These are phyloP conservation scores for Pterocles burchelli DNA, from an alignment of 2,113 vertebrate species.

Conservation along the genomic window DNA sequence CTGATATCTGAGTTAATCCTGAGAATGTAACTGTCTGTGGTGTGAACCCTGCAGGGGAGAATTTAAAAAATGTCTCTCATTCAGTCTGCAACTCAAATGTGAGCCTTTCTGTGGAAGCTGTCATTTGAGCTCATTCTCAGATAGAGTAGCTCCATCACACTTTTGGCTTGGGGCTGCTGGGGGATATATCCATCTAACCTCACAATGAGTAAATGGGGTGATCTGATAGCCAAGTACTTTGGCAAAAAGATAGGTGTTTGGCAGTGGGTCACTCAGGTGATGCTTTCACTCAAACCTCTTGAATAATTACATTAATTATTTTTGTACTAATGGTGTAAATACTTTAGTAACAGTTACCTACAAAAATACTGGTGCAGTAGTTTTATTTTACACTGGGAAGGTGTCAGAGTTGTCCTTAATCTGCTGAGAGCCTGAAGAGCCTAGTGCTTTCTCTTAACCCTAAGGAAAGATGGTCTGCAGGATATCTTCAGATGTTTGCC, in stretches of 20 bases:
- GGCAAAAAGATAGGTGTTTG: not conserved
- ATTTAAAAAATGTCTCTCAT: not conserved
- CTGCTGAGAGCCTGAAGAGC: not conserved
- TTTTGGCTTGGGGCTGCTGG: not conserved
- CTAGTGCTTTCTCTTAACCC: not conserved
- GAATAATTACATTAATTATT: not conserved
- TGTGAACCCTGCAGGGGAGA: not conserved
- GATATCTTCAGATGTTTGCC: not conserved
- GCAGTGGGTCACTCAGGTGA: not conserved
- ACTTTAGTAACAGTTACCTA: not conserved
- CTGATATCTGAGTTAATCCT: not conserved
- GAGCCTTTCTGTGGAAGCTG: not conserved
- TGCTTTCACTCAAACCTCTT: not conserved
- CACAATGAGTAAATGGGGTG: not conserved
- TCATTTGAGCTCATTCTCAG: not conserved
- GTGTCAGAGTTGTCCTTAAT: not conserved
- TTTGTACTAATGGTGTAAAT: not conserved
- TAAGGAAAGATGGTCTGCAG: not conserved
- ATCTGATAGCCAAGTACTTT: not conserved
- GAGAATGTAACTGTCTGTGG: not conserved
- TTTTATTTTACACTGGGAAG: not conserved
- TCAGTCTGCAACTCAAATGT: not conserved
- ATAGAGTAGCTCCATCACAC: not conserved
- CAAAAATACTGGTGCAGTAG: not conserved
- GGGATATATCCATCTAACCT: not conserved